A percentile compares a stretch with the other conserved stretches of the same genome.
These are phyloP conservation scores for Dynastes hyllus DNA, from an alignment of 2,888 invertebrate species.

Conservation along the genomic window DNA sequence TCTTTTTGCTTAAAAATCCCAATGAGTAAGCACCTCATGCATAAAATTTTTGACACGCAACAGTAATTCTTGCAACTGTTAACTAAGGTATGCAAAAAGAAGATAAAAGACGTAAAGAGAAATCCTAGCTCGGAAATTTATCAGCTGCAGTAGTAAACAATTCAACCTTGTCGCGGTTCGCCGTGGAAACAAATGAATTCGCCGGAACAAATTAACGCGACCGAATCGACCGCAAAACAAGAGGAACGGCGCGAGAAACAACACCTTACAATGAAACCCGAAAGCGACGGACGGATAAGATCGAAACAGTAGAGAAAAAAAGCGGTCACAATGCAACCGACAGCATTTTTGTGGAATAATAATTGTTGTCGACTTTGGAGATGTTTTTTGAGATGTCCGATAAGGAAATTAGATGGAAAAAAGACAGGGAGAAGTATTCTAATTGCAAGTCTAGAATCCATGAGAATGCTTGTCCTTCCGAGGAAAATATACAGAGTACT, in stretches of 20 bases:
- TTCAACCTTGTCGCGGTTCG: conserved; percentile 12
- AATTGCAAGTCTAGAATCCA: too few relatives aligned
- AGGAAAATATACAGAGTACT: too few relatives aligned
- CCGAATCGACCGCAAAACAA: conserved; percentile 39
- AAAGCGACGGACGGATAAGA: conserved; percentile 14
- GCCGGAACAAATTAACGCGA: conserved; percentile 35
- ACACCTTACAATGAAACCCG: conserved; percentile 29
- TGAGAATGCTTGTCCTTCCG: too few relatives aligned
- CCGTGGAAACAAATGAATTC: conserved; percentile 22
- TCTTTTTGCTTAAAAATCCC: too few relatives aligned
- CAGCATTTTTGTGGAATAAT: conserved; percentile 15
- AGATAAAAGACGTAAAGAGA: background rate
- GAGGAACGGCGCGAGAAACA: conserved; percentile 24
- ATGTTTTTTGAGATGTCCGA: too few relatives aligned
- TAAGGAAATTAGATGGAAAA: too few relatives aligned
- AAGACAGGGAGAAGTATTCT: too few relatives aligned
- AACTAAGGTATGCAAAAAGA: background rate
- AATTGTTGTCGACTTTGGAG: too few relatives aligned
- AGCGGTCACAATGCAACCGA: conserved; percentile 11
- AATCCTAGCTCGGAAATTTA: too few relatives aligned
- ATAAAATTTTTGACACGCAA: conserved; percentile 6
- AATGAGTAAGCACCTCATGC: background rate
- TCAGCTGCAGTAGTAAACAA: background rate
- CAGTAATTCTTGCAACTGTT: background rate
- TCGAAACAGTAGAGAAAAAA: background rate